Base-by-base conservation (phyloP, 2,888 invertebrate genomes). In the Sinodicranocentrus sp. region DNA sequence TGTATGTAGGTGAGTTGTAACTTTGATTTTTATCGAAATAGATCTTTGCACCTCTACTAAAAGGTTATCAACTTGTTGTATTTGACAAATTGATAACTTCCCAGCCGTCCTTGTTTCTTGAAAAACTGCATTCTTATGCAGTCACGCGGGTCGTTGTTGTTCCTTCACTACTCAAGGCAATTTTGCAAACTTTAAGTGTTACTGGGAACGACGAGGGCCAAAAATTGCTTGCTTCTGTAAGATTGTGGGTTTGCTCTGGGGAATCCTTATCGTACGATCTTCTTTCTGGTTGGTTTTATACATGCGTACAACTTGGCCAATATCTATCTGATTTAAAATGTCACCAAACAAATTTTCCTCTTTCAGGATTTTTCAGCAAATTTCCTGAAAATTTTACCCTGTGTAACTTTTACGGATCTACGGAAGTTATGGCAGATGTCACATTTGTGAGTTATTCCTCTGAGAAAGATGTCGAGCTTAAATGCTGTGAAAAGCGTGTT, bases 401-500 rank as follows among this genome's bases (percentile, higher is more conserved):
- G 44, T 63, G 67, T 21, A 97, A 97, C 90, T 96, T 97, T 90
- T 97, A 97, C 89, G 97, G 97, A 0, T 97, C 97, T 86, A 97
- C 97, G 0, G 97, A 97, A 90, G 94, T 96, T 0, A 97, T 97
- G 95, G 97, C 96, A 0, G 97, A 97, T 90, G 96, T 97, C 1
- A 96, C 96, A 0, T 96, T 93, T 89, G 94, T 94, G 88, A 92
- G 94, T 0, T 92, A 96, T 88, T 92, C 92, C 79, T 92, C 92
- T 67, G 89, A 91, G 15, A 76, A 89, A 13, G 89, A 89, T n/a
- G 87, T 73, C 75, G 92, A 92, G 1, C 94, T 95, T 87, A 89
- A 95, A 82, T 63, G 75, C 6, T 28, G 84, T 21, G 93, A 94
- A 8, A 89, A 88, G 43, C 95, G 95, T 88, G 93, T 97, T 65